Evolutionary conservation across 1,140 invertebrate species (phyloP).

Genomic region (Archivesica marissinica): DNA sequence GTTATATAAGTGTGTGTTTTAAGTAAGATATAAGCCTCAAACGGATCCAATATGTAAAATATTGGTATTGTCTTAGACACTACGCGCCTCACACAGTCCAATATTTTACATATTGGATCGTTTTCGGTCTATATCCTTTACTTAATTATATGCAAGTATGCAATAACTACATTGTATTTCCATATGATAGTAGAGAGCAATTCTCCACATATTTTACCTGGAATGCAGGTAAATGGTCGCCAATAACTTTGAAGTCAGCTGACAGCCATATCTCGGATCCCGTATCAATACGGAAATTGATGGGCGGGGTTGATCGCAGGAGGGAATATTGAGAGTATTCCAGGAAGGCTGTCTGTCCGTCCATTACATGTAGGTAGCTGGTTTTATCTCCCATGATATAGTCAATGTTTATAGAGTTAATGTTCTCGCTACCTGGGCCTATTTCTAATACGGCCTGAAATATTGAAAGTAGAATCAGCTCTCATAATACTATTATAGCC

Average conservation of each 20-base stretch:
- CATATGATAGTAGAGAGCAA: no score
- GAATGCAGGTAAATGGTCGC: constrained; percentile 64
- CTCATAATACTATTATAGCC: no score
- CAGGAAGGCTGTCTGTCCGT: constrained; percentile 69
- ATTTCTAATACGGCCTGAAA: constrained; percentile 74
- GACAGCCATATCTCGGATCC: constrained; percentile 69
- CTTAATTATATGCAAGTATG: no score
- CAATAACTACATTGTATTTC: no score
- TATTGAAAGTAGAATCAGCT: not conserved
- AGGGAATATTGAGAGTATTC: constrained; percentile 67
- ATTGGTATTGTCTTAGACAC: no score
- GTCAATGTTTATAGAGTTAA: constrained; percentile 67
- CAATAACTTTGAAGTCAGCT: constrained; percentile 72
- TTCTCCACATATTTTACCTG: constrained; percentile 33
- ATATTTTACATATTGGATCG: no score
- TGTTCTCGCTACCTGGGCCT: constrained; percentile 44
- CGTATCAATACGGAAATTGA: constrained; percentile 71
- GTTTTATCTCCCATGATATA: constrained; percentile 72
- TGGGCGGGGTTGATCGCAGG: constrained; percentile 69
- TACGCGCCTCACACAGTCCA: no score
- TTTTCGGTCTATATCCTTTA: no score
- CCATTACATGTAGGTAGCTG: constrained; percentile 68
- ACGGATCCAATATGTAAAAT: no score
- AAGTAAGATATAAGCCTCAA: no score
- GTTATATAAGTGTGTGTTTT: no score